Conservation (phyloP, 1,140 invertebrate genomes). For the Cydia fagiglandana region DNA sequence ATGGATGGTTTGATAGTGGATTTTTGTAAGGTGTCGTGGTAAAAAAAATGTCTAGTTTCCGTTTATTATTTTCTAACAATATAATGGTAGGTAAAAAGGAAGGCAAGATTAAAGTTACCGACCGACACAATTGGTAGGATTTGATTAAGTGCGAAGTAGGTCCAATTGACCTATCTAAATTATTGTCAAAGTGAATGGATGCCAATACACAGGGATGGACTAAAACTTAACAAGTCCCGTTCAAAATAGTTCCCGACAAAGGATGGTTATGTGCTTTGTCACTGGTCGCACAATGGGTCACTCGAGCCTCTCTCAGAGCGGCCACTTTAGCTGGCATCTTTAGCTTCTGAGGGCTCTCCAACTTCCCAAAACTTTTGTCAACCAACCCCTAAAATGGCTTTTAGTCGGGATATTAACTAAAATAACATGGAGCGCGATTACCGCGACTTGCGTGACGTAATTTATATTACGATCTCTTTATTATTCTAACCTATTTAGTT, state of each 20-base stretch:
- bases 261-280: slow-evolving; percentile 28
- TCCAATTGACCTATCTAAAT: slow-evolving; percentile 3
- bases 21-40: too few species aligned
- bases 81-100: background rate
- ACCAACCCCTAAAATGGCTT: slow-evolving; percentile 24
- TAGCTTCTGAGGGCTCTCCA: slow-evolving; percentile 14
- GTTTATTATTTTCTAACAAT: too few species aligned
- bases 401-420: slow-evolving; percentile 27
- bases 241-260: slow-evolving; percentile 12
- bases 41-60: too few species aligned
- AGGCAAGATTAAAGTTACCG: background rate
- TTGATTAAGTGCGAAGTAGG: background rate
- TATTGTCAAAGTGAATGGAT: background rate
- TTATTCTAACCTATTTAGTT: slow-evolving; percentile 16
- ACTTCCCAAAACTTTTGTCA: slow-evolving; percentile 25
- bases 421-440: slow-evolving; percentile 20
- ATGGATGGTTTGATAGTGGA: background rate
- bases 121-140: background rate
- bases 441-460: slow-evolving; percentile 12
- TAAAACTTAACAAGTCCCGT: slow-evolving; percentile 24
- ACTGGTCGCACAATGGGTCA: slow-evolving; percentile 23
- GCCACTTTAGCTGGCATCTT: slow-evolving; percentile 27
- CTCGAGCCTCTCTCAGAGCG: background rate
- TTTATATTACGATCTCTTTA: slow-evolving; percentile 27
- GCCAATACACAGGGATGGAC: background rate